Evolutionary conservation across 2,797 vertebrate species (phyloP).

Genomic region (Taeniopygia guttata): DNA sequence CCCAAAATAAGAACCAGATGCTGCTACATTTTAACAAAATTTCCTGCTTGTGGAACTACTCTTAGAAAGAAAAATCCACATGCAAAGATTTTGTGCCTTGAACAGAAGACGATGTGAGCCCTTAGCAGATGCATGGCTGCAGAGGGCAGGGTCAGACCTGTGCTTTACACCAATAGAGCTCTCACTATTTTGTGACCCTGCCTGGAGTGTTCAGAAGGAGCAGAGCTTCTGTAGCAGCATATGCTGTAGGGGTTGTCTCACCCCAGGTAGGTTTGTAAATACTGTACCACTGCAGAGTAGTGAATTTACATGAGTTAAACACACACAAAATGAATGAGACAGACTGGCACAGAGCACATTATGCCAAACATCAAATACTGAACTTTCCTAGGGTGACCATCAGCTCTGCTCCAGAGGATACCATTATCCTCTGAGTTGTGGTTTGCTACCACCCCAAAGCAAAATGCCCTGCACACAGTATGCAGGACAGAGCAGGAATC

Average conservation of each 20-base stretch:
- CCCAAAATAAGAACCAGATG: slow-evolving; percentile 31
- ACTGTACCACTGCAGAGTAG: neutral
- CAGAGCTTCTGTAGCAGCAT: neutral
- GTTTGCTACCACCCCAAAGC: neutral
- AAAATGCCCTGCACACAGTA: neutral
- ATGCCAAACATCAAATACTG: neutral
- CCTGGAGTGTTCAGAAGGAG: neutral
- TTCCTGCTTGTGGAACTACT: neutral
- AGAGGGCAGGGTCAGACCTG: neutral
- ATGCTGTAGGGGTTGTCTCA: neutral
- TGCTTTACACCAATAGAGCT: neutral
- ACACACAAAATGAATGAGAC: neutral
- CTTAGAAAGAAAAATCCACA: neutral
- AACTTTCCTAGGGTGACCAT: neutral
- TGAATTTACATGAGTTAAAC: neutral
- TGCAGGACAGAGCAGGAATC: neutral
- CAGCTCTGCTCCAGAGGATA: neutral
- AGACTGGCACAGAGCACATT: neutral
- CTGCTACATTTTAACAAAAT: neutral
- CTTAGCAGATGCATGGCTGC: neutral
- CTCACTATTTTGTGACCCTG: rapidly evolving
- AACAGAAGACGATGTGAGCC: neutral
- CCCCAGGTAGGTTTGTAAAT: neutral
- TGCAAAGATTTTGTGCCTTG: neutral
- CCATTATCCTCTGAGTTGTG: neutral